These are phyloP conservation scores for Sus cebifrons DNA, from an alignment of 2,797 vertebrate species.

Conservation along the genomic window DNA sequence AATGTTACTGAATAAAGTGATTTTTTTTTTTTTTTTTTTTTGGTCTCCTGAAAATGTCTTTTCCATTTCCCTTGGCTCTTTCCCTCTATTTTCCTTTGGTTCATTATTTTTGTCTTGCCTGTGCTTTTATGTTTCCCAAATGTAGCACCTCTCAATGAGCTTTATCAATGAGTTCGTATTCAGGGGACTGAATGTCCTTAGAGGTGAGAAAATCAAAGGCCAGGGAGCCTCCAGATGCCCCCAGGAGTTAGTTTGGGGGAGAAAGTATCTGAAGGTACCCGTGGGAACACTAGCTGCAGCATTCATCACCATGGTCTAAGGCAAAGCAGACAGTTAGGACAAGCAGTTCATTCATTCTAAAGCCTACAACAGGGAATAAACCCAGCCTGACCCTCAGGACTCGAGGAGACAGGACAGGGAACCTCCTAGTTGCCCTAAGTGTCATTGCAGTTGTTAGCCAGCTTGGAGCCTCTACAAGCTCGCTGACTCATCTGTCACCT, in stretches of 20 bases:
- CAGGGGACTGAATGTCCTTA: background rate
- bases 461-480: background rate
- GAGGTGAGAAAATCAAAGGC: background rate
- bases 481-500: too few relatives aligned
- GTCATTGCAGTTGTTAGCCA: background rate
- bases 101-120: background rate
- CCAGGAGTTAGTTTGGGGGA: background rate
- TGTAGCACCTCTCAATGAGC: background rate
- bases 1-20: slow-evolving; percentile 5
- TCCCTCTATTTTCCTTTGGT: slow-evolving; percentile 2
- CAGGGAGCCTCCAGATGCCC: background rate
- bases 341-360: slow-evolving; percentile 30
- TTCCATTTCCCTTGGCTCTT: slow-evolving; percentile 48
- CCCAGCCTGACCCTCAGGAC: background rate
- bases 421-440: background rate
- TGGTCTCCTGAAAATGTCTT: slow-evolving; percentile 46
- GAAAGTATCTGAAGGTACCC: background rate
- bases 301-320: background rate
- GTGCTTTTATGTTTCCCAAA: background rate
- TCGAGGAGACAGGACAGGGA: background rate
- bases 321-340: background rate
- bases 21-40: background rate
- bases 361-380: background rate
- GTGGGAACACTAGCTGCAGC: background rate
- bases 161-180: background rate